Conservation (phyloP, 2,797 vertebrate species). For the Sebastiscus tertius region DNA sequence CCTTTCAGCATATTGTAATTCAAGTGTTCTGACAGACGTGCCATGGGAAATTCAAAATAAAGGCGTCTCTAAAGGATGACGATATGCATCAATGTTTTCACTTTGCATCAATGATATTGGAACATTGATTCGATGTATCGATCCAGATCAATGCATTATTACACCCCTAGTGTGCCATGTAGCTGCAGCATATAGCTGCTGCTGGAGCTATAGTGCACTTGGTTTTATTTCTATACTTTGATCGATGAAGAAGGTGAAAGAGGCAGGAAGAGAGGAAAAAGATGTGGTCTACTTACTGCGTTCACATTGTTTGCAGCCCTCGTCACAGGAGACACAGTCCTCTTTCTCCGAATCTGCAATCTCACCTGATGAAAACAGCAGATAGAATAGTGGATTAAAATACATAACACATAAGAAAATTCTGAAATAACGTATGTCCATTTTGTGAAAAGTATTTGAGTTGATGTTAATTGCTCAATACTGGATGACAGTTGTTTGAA, state of each 20-base stretch:
- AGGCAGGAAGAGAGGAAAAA: neutral
- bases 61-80: no score
- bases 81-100: no score
- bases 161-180: neutral
- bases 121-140: no score
- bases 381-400: neutral
- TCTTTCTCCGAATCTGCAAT: slow-evolving; percentile 77
- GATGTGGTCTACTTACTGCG: slow-evolving; percentile 79
- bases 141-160: no score
- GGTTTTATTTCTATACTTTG: neutral
- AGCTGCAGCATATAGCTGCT: neutral
- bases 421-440: neutral
- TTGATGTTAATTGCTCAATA: neutral
- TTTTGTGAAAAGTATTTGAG: neutral
- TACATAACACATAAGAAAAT: neutral
- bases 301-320: slow-evolving; percentile 88
- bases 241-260: neutral
- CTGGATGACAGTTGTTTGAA: neutral
- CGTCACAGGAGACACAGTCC: slow-evolving; percentile 86
- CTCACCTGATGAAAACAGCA: slow-evolving; percentile 78
- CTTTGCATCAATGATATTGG: no score
- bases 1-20: no score
- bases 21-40: no score
- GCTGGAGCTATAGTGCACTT: neutral
- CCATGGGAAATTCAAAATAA: no score